Evolutionary conservation across 1,140 invertebrate species (phyloP).

Genomic region (Microvelia longipes): DNA sequence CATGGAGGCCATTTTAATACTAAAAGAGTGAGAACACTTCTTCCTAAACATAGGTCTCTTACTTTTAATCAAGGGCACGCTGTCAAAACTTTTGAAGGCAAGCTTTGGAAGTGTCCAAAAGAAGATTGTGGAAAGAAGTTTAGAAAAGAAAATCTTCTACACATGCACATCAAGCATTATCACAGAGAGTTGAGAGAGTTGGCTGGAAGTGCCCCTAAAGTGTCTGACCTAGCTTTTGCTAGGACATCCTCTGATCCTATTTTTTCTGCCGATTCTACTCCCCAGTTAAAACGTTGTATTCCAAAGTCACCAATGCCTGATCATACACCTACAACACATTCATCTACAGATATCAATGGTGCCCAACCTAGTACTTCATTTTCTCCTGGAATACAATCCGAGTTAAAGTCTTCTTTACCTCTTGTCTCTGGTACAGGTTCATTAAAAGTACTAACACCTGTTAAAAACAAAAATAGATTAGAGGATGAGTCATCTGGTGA

Average conservation of each 20-base stretch:
- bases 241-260: constrained; percentile 6
- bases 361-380: background rate
- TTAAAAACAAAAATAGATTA: background rate
- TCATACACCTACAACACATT: background rate
- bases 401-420: background rate
- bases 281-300: background rate
- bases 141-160: constrained; percentile 68
- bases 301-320: background rate
- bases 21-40: background rate
- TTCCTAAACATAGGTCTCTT: background rate
- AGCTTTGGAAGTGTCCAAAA: constrained; percentile 44
- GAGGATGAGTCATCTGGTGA: background rate
- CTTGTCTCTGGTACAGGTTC: background rate
- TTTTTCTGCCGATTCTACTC: background rate
- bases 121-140: constrained; percentile 74
- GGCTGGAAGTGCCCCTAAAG: constrained; percentile 62
- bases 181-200: constrained; percentile 62
- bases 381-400: background rate
- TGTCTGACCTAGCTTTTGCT: constrained; percentile 65
- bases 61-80: background rate
- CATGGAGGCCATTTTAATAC: background rate
- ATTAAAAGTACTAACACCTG: background rate
- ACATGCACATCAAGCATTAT: constrained; percentile 83
- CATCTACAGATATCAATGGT: background rate
- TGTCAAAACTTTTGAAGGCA: background rate